Evolutionary conservation across 1,140 invertebrate species (phyloP).

Genomic region (Caenorhabditis tropicalis): DNA sequence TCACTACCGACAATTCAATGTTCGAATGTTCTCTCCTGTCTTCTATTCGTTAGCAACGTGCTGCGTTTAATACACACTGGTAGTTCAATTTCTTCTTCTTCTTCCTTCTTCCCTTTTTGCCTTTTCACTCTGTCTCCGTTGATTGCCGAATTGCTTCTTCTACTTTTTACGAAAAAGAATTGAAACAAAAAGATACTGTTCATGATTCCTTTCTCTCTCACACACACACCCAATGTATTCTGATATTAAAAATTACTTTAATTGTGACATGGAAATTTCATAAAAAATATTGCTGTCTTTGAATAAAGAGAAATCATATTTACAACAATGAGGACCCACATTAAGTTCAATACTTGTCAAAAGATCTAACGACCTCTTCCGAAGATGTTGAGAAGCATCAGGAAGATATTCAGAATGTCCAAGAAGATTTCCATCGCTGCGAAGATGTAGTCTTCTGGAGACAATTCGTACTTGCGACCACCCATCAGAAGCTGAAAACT

Average conservation of each 20-base stretch:
- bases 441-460: constrained; percentile 79
- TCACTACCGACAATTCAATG: not conserved
- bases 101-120: not conserved
- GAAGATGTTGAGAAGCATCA: constrained; percentile 63
- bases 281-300: not conserved
- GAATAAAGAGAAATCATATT: not conserved
- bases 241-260: not conserved
- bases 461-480: constrained; percentile 77
- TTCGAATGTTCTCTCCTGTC: not conserved
- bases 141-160: not conserved
- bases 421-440: constrained; percentile 76
- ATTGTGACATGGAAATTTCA: not conserved
- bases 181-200: not conserved
- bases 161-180: not conserved
- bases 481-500: constrained; percentile 76
- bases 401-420: constrained; percentile 71
- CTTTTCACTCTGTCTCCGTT: too few relatives aligned
- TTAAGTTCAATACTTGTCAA: not conserved
- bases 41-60: not conserved
- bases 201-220: not conserved
- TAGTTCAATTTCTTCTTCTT: not conserved
- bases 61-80: not conserved
- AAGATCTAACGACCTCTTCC: constrained; percentile 49
- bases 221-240: not conserved
- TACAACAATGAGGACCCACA: not conserved